Evolutionary conservation across 2,888 invertebrate genomes (phyloP).

Genomic region (Lasioglossum villosulum): DNA sequence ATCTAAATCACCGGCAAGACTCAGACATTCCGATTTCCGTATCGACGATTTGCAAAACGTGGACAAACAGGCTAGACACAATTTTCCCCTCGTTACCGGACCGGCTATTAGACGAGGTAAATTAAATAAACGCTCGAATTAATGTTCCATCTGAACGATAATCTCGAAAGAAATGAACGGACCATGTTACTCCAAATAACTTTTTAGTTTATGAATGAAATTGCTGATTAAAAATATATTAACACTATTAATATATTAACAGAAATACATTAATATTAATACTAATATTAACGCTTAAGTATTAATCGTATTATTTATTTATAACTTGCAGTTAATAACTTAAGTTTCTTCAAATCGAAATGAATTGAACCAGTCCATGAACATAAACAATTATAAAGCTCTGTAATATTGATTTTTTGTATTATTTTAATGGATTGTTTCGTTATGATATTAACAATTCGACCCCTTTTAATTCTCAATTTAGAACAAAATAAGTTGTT

Average conservation of each 20-base stretch:
- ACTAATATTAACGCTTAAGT: too few relatives aligned
- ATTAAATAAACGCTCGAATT: not conserved
- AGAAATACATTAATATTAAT: too few relatives aligned
- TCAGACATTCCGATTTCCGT: constrained; percentile 12
- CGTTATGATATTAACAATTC: not conserved
- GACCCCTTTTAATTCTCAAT: not conserved
- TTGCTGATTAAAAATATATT: not conserved
- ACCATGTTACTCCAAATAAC: not conserved
- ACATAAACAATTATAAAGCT: not conserved
- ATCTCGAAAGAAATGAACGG: not conserved
- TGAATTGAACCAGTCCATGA: too few relatives aligned
- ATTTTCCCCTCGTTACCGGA: not conserved
- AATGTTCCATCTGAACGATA: not conserved
- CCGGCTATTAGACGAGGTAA: not conserved
- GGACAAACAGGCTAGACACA: not conserved
- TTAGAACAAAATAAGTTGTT: not conserved
- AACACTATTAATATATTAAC: too few relatives aligned
- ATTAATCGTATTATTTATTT: not conserved
- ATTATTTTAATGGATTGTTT: not conserved
- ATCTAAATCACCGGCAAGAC: constrained; percentile 38
- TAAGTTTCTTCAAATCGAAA: not conserved
- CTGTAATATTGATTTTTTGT: not conserved
- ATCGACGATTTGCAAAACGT: constrained; percentile 1
- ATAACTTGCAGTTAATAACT: not conserved
- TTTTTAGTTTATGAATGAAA: not conserved